phyloP scores from a whole-genome alignment of 2,113 vertebrate species.

The Eulemur macaco region DNA sequence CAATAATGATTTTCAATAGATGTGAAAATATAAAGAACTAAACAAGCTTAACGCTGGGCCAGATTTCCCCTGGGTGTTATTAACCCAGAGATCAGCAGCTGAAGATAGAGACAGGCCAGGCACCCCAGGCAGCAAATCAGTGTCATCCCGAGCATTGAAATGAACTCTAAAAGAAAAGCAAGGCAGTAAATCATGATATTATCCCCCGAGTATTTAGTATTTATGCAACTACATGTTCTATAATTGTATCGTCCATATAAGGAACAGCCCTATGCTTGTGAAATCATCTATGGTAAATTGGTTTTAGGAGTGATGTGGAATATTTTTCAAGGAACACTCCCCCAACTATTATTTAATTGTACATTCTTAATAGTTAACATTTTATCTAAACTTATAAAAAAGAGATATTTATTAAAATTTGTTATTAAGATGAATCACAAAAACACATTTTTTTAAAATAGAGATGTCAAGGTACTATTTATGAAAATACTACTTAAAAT shows the following conservation, averaged over 20 bases:
- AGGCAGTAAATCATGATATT: conserved; percentile 47
- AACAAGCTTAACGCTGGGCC: conserved; percentile 27
- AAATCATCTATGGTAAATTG: background rate
- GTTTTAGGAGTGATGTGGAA: background rate
- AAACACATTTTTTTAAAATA: background rate
- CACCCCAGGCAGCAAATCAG: conserved; percentile 53
- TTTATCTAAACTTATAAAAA: conserved; percentile 24
- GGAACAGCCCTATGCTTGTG: background rate
- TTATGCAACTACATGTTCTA: background rate
- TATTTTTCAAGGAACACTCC: background rate
- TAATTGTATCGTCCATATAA: background rate
- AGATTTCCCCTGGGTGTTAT: conserved; percentile 72
- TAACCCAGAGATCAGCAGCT: conserved; percentile 45
- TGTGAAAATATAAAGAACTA: conserved; percentile 50
- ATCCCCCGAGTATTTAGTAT: background rate
- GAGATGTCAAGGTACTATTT: background rate
- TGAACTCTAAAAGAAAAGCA: conserved; percentile 63
- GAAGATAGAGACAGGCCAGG: conserved; percentile 33
- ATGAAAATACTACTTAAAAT: conserved; percentile 28
- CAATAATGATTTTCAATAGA: conserved; percentile 65
- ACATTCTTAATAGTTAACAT: background rate
- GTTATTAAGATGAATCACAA: background rate
- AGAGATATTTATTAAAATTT: background rate
- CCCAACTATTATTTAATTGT: background rate
- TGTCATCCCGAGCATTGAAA: conserved; percentile 39